A percentile compares a stretch with the other conserved stretches of the same genome.
Conservation (phyloP, 2,797 vertebrate genomes). For the Phalloptychus januarius region DNA sequence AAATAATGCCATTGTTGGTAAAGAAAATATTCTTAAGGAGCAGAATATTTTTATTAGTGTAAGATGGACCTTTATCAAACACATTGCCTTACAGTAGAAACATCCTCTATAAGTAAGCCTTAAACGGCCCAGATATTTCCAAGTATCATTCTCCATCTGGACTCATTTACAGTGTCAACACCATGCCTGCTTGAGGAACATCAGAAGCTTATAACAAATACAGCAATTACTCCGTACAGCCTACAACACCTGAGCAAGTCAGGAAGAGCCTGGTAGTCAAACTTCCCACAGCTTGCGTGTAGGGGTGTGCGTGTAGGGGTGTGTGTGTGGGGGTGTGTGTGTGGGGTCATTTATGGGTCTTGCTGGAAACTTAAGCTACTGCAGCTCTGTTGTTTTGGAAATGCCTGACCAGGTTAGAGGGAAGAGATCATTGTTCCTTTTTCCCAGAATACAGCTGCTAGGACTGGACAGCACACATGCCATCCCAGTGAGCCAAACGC, state of each 20-base stretch:
- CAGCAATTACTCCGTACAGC: slow-evolving; percentile 8
- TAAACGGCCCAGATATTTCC: background rate
- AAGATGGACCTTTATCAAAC: background rate
- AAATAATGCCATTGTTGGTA: too few relatives aligned
- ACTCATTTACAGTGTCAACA: slow-evolving; percentile 43
- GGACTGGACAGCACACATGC: slow-evolving; percentile 52
- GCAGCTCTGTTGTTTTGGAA: slow-evolving; percentile 36
- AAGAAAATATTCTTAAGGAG: too few relatives aligned
- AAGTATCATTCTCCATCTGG: slow-evolving; percentile 15
- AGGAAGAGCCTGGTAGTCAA: slow-evolving; percentile 30
- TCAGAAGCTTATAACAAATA: slow-evolving; percentile 12
- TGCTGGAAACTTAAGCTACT: slow-evolving; percentile 44
- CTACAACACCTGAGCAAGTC: slow-evolving; percentile 35
- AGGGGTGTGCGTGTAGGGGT: too few relatives aligned
- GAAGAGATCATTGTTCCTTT: slow-evolving; percentile 9
- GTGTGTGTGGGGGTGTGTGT: too few relatives aligned
- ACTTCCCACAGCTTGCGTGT: slow-evolving; percentile 35
- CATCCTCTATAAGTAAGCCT: background rate
- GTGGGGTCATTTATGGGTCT: slow-evolving; percentile 52
- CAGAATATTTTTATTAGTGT: too few relatives aligned
- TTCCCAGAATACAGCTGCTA: slow-evolving; percentile 66
- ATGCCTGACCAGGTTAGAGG: slow-evolving; percentile 47
- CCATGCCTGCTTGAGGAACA: slow-evolving; percentile 19
- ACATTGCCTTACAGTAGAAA: background rate
- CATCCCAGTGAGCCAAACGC: slow-evolving; percentile 25